phyloP scores from a whole-genome alignment of 1,140 invertebrate genomes.

The Saccostrea cuccullata region DNA sequence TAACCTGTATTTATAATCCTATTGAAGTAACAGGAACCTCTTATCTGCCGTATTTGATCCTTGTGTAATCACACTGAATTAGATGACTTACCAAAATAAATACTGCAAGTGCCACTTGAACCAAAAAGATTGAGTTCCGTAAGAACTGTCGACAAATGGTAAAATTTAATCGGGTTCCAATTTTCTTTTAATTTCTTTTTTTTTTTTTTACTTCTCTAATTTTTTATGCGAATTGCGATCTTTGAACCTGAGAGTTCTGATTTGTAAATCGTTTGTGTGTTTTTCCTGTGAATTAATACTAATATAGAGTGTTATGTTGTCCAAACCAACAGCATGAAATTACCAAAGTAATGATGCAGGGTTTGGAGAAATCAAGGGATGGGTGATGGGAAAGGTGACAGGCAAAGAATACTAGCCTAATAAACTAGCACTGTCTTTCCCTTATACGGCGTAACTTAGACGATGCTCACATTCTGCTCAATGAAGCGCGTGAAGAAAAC shows the following conservation, averaged over 20 bases:
- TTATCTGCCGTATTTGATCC: conserved; percentile 9
- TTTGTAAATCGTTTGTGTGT: background rate
- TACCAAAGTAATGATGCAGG: background rate
- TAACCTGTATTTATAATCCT: conserved; percentile 1
- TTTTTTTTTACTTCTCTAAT: background rate
- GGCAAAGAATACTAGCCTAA: background rate
- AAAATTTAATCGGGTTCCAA: background rate
- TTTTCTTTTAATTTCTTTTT: background rate
- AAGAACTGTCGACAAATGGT: background rate
- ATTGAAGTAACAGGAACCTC: conserved; percentile 2
- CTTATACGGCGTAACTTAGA: too few relatives aligned
- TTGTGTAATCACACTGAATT: background rate
- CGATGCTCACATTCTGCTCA: background rate
- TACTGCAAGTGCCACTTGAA: background rate
- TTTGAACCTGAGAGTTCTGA: background rate
- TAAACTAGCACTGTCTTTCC: too few relatives aligned
- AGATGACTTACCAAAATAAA: conserved; percentile 4
- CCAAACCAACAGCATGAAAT: conserved; percentile 15
- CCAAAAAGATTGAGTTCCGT: background rate
- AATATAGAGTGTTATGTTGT: background rate
- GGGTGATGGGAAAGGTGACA: background rate
- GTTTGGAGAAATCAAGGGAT: background rate
- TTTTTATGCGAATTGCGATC: background rate
- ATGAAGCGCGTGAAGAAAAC: background rate
- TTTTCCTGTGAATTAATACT: background rate